Base-by-base conservation (phyloP, 1,140 invertebrate species). In the Drosophila ananassae region DNA sequence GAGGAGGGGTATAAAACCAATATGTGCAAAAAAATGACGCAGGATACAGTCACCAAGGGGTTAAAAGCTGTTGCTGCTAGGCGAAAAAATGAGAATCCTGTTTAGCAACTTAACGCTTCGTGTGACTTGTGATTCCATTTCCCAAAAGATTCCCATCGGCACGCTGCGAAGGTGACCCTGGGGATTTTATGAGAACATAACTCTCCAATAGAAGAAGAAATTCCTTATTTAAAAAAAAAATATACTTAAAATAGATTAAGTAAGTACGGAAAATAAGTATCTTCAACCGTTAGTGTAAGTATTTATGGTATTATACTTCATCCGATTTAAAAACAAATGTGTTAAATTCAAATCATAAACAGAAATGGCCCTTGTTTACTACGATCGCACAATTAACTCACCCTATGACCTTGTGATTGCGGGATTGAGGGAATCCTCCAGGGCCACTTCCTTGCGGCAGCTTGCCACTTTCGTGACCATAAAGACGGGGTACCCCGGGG, bases 311-410 rank as follows among this genome's bases (percentile, higher is more conserved):
- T 47, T 47, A 24, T 24, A 47, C 44, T 17, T 47, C 17, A 24
- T 30, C n/a, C 22, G 37, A 12, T 32, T 32, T 2, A 37, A n/a
- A 37, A 37, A 32, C 32, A 28, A 28, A 32, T 32, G 8, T 10
- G 8, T 37, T 2, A 12, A 10, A 37, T 4, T 37, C 10, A 37
- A 12, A 12, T 37, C 3, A 12, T n/a, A 12, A 10, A 12, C 34
- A 37, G 4, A 37, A 10, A 74, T 77, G 57, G 46, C 50, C 21
- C 51, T 80, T 2, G 52, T 62, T 9, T 71, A 59, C n/a, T 54
- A 54, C n/a, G 79, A 82, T 56, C n/a, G 25, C 22, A 71, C 50
- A 7, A 57, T 82, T 24, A 68, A 46, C 46, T 54, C 7, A 25
- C 10, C 69, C 3, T 30, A 39, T 7, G 50, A 74, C 17, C 56